Evolutionary conservation across 1,140 invertebrate species (phyloP).

Genomic region (Eupristina koningsbergeri): DNA sequence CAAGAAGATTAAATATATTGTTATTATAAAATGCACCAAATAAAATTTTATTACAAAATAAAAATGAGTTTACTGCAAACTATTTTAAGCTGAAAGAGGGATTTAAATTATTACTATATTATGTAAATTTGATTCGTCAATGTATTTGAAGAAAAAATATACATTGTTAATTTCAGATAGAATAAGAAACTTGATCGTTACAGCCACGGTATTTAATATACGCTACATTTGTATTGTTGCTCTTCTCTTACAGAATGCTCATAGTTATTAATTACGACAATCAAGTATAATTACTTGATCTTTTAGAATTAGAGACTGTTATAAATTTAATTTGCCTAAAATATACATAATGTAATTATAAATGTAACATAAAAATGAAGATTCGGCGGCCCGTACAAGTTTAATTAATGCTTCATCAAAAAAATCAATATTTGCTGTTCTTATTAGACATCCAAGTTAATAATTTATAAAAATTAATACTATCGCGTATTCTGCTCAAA

Average conservation of each 20-base stretch:
- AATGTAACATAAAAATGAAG: slow-evolving; percentile 68
- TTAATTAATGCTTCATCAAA: slow-evolving; percentile 55
- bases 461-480: slow-evolving; percentile 34
- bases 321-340: slow-evolving; percentile 72
- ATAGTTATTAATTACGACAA: slow-evolving; percentile 67
- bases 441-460: background rate
- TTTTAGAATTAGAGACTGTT: slow-evolving; percentile 66
- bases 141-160: slow-evolving; percentile 53
- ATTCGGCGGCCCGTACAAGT: slow-evolving; percentile 59
- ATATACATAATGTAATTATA: slow-evolving; percentile 67
- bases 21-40: slow-evolving; percentile 1
- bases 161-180: slow-evolving; percentile 52
- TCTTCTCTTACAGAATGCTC: slow-evolving; percentile 66
- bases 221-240: slow-evolving; percentile 67
- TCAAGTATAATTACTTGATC: slow-evolving; percentile 66
- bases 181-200: slow-evolving; percentile 54
- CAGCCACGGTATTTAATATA: slow-evolving; percentile 60
- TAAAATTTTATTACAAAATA: slow-evolving; percentile 47
- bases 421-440: slow-evolving; percentile 32
- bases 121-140: slow-evolving; percentile 49
- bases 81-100: background rate
- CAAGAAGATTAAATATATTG: slow-evolving; percentile 71
- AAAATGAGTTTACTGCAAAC: background rate
- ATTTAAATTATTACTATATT: background rate
- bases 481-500: slow-evolving; percentile 44